phyloP scores from a whole-genome alignment of 53 echinoderm and acorn worm genomes.

The Astropecten irregularis region DNA sequence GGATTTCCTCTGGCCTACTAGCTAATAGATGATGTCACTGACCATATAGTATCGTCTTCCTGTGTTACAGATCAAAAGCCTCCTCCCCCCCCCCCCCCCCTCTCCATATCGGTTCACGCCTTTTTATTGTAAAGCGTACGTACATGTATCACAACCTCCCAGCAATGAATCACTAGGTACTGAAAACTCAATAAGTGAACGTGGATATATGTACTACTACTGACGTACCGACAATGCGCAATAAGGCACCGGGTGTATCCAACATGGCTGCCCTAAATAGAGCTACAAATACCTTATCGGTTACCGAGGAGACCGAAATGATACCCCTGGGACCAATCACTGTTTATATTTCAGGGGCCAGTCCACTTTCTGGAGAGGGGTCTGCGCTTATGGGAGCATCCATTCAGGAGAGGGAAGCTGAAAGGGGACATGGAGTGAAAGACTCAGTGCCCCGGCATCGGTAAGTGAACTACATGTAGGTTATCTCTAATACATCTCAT shows the following conservation, averaged over 20 bases:
- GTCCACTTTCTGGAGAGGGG: slow-evolving; percentile 45
- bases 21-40: slow-evolving; percentile 43
- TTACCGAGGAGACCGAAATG: slow-evolving; percentile 32
- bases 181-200: too few relatives aligned
- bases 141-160: too few relatives aligned
- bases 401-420: slow-evolving; percentile 35
- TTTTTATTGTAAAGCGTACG: neutral
- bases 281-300: neutral
- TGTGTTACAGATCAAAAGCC: slow-evolving; percentile 2
- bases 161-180: neutral
- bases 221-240: too few relatives aligned
- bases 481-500: too few relatives aligned
- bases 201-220: too few relatives aligned
- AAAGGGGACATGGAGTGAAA: neutral
- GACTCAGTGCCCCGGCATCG: neutral
- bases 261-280: slow-evolving; percentile 44
- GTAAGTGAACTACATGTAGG: too few relatives aligned
- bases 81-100: neutral
- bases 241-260: neutral
- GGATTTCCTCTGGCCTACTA: neutral
- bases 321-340: slow-evolving; percentile 55
- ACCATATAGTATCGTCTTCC: slow-evolving; percentile 47
- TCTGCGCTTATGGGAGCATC: slow-evolving; percentile 10
- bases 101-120: neutral
- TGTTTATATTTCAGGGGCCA: slow-evolving; percentile 48